A percentile compares a stretch with the other conserved stretches of the same genome.
Conservation (phyloP, 2,113 vertebrate species). For the Corvus moneduloides region DNA sequence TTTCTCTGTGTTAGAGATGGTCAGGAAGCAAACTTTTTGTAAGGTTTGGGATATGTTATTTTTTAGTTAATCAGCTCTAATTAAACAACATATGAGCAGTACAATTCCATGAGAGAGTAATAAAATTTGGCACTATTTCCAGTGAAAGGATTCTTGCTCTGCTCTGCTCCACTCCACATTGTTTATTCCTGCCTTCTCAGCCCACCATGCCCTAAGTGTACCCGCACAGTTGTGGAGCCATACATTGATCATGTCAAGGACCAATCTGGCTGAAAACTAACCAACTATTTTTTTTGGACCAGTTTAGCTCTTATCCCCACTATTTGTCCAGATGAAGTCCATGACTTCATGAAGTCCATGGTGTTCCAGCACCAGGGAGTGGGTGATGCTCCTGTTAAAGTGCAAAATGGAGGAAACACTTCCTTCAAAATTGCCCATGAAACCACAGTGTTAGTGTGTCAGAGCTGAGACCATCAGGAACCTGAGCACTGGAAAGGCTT, state of each 20-base stretch:
- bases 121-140: neutral
- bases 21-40: neutral
- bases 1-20: neutral
- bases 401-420: neutral
- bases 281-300: neutral
- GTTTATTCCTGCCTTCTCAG: neutral
- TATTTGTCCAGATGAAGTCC: neutral
- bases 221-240: neutral
- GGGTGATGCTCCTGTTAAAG: neutral
- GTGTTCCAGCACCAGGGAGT: neutral
- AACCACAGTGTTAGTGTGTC: neutral
- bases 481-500: neutral
- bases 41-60: neutral
- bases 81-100: neutral
- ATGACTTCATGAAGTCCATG: too few relatives aligned
- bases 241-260: neutral
- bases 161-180: accelerated
- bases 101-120: neutral
- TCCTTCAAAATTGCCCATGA: neutral
- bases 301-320: neutral
- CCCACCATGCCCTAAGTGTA: neutral
- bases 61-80: neutral
- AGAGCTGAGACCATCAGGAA: neutral
- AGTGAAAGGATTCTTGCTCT: neutral
- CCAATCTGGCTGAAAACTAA: neutral